Base-by-base conservation (phyloP, 2,113 vertebrate species). In the Diadophis punctatus region DNA sequence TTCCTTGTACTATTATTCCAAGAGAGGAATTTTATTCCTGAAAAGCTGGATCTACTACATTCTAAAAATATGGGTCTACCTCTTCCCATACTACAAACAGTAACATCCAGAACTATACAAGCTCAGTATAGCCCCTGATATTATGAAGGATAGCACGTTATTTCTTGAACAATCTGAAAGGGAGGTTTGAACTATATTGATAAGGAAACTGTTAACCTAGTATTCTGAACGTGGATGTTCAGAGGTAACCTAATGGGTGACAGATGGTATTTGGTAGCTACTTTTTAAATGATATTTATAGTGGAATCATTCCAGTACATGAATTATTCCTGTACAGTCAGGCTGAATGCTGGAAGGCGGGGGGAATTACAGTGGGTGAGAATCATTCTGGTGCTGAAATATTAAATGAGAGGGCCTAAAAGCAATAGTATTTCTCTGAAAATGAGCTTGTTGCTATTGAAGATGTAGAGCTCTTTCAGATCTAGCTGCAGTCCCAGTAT, bases 351-450 rank as follows among this genome's bases (percentile, higher is more conserved):
- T 84, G 68, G 34, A 43, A 27, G 43, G 48, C 43, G n/a, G 4
- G 14, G 20, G 6, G 34, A 2, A 48, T 48, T 48, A 3, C 48
- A 9, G n/a, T 1, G 2, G n/a, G n/a, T 80, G 80, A 12, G 14
- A 39, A 12, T 16, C 49, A 48, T 43, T 60, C 34, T 93, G 18
- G n/a, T 51, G n/a, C 22, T 58, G 9, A 68, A 22, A 74, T 90
- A 18, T 39, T 74, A 34, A 8, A 5, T 23, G 51, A 49, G 34
- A 10, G 4, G 49, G 48, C 12, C 22, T 60, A 49, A 5, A 0
- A 0, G 80, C 30, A 11, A 46, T 52, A 3, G 0, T 0, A 60
- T 85, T 85, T 3, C 2, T 88, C 34, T 12, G 18, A 48, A 85
- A 23, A 0, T 22, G 43, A 85, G 2, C 34, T 80, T 39, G 34